Base-by-base conservation (phyloP, 30 jellyfish, hydroid and myxozoan genomes). In the Morbakka virulenta region DNA sequence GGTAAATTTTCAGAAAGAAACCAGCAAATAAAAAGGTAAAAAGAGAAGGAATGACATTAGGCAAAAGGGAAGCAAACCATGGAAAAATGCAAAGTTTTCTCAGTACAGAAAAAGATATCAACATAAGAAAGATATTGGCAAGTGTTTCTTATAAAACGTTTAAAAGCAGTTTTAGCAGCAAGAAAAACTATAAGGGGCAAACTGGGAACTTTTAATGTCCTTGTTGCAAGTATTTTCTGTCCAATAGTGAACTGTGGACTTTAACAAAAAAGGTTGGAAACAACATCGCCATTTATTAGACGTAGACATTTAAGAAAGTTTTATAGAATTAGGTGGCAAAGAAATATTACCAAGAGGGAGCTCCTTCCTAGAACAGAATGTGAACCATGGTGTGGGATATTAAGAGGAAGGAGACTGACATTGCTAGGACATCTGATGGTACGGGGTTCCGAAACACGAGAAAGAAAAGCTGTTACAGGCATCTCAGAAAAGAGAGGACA, bases 31-130 rank as follows among this genome's bases (percentile, higher is more conserved):
- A 34, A 72, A 48, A 66, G 49, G 64, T 47, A 61, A 48, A 82
- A 82, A 82, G 62, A 81, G 50, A 82, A 72, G 64, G 81, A 82
- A 69, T 47, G 72, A 27, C 74, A 78, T 78, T 75, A 50, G 50
- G 74, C 82, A 30, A 64, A 78, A 78, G 64, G 81, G 82, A 78
- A 62, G 50, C 30, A 81, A 78, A 33, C 75, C 73, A 41, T 63
- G 82, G 89, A 63, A 78, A 65, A 63, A 62, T 65, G 89, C 81
- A 78, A 49, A 64, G 35, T 64, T 63, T 77, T 23, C 88, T 81
- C 68, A 73, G 78, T 69, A 41, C 77, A 2, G 57, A 48, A 41
- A 67, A 66, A 80, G 77, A 41, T 67, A 66, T 63, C 71, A 63
- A 33, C 71, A 41, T 72, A 63, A 77, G 77, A 29, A 77, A 73